Evolutionary conservation across 23 tunicate species (phyloP).

Genomic region (Ascidia mentula): DNA sequence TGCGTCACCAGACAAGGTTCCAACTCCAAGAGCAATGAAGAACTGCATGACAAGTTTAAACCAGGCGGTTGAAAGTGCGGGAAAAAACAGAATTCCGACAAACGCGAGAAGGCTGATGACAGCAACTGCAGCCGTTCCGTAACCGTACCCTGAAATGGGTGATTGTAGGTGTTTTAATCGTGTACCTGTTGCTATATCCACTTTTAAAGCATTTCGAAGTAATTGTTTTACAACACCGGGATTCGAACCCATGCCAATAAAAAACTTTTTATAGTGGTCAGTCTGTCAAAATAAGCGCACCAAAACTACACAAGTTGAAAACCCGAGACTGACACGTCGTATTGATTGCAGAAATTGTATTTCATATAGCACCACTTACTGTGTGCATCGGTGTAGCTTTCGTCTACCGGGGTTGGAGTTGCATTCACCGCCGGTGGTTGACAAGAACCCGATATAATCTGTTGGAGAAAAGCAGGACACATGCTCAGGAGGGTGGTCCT

Average conservation of each 20-base stretch:
- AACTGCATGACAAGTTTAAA: conserved; percentile 74
- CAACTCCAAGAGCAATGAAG: conserved; percentile 82
- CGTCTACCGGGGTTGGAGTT: background rate
- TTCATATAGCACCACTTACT: too few species aligned
- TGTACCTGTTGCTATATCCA: too few species aligned
- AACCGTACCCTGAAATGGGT: conserved; percentile 73
- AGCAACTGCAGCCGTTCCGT: conserved; percentile 71
- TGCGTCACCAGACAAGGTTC: conserved; percentile 84
- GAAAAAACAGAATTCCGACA: conserved; percentile 51
- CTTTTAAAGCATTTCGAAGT: background rate
- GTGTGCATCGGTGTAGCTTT: conserved; percentile 5
- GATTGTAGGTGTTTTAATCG: too few species aligned
- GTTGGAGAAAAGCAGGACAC: conserved; percentile 44
- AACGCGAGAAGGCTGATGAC: conserved; percentile 67
- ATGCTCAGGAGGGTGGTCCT: conserved; percentile 19
- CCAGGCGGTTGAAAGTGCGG: conserved; percentile 14
- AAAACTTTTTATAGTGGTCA: too few species aligned
- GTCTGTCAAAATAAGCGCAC: too few species aligned
- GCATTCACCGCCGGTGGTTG: background rate
- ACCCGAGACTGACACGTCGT: too few species aligned
- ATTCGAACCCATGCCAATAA: too few species aligned
- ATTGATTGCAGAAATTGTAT: too few species aligned
- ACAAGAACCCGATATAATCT: conserved; percentile 24
- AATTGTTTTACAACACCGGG: too few species aligned
- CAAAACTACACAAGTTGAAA: too few species aligned